Evolutionary conservation across 2,888 invertebrate genomes (phyloP).

Genomic region (Leptopilina drosophilae): DNA sequence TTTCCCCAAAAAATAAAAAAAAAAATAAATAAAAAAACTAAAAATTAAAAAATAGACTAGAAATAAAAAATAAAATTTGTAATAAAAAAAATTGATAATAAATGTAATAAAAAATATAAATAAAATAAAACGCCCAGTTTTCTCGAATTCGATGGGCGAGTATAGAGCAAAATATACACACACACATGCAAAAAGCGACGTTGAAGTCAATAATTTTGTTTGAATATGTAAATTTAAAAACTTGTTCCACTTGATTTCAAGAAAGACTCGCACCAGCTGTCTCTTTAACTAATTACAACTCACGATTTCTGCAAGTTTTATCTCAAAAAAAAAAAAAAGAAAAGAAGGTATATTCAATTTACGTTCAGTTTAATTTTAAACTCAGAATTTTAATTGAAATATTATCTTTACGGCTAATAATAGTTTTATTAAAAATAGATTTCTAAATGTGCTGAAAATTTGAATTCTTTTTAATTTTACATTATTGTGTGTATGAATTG

Average conservation of each 20-base stretch:
- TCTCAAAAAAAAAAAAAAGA: not conserved
- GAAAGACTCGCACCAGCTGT: not conserved
- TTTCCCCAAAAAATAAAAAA: no score
- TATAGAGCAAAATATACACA: not conserved
- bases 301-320: conserved; percentile 22
- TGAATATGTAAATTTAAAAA: conserved; percentile 21
- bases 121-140: not conserved
- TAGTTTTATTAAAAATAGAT: conserved; percentile 10
- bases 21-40: no score
- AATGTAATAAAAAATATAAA: not conserved
- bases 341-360: not conserved
- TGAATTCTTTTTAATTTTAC: no score
- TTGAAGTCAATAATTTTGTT: conserved; percentile 1
- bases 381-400: conserved; percentile 20
- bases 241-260: not conserved
- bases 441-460: not conserved
- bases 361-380: not conserved
- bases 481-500: no score
- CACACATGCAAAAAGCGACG: no score
- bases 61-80: no score
- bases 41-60: no score
- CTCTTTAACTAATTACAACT: conserved; percentile 10
- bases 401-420: conserved; percentile 7
- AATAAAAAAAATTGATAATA: no score
- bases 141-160: not conserved